Conservation (phyloP, 2,797 vertebrate genomes). For the Parambassis ranga region DNA sequence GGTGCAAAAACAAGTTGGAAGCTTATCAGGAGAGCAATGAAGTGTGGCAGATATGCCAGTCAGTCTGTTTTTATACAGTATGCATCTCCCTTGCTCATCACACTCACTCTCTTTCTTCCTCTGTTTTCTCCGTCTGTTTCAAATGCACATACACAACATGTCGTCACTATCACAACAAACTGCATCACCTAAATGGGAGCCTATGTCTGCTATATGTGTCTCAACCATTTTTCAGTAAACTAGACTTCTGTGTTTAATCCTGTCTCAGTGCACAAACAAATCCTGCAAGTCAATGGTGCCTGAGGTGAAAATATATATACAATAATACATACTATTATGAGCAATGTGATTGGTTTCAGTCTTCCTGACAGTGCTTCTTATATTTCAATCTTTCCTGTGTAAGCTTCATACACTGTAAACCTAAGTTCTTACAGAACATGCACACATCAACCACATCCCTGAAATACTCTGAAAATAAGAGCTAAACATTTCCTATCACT, state of each 20-base stretch:
- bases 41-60: conserved; percentile 47
- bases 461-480: not conserved
- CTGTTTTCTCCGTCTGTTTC: not conserved
- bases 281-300: not conserved
- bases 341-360: too few relatives aligned
- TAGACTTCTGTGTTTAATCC: not conserved
- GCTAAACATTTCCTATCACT: not conserved
- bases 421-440: too few relatives aligned
- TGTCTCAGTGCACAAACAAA: not conserved
- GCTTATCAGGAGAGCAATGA: conserved; percentile 21
- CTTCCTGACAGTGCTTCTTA: too few relatives aligned
- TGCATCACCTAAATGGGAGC: not conserved
- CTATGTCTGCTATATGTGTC: not conserved
- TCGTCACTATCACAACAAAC: not conserved
- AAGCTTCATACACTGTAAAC: too few relatives aligned
- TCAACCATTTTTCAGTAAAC: not conserved
- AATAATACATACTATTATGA: too few relatives aligned
- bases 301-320: not conserved
- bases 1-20: conserved; percentile 13
- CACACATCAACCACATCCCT: too few relatives aligned
- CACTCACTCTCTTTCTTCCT: not conserved
- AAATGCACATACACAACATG: not conserved
- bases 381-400: too few relatives aligned
- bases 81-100: conserved; percentile 2
- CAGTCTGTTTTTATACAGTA: not conserved